Percentiles rank a stretch among this genome's conserved stretches.
Evolutionary conservation across 2,888 invertebrate genomes (phyloP).

Genomic region (Lypha dubia): DNA sequence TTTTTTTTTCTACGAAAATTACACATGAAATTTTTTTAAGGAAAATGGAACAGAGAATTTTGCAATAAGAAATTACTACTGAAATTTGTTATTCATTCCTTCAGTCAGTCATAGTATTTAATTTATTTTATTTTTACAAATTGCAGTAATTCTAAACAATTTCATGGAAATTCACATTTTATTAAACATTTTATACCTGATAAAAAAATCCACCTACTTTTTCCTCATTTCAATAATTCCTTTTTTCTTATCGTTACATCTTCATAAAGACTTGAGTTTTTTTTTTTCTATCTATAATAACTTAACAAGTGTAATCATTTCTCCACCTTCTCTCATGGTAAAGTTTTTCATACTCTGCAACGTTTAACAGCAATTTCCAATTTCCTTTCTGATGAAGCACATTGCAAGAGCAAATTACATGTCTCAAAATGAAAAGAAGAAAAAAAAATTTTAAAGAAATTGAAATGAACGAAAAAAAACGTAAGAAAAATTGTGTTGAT

Average conservation of each 20-base stretch:
- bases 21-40: not conserved
- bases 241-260: conserved; percentile 61
- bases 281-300: conserved; percentile 77
- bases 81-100: no score
- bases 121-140: conserved; percentile 22
- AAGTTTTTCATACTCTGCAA: conserved; percentile 62
- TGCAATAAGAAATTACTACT: conserved; percentile 23
- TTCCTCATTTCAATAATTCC: conserved; percentile 51
- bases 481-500: conserved; percentile 76
- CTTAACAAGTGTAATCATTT: conserved; percentile 75
- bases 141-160: conserved; percentile 67
- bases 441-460: no score
- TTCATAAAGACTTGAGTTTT: conserved; percentile 67
- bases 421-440: conserved; percentile 64
- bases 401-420: conserved; percentile 82
- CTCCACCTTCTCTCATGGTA: conserved; percentile 64
- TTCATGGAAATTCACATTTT: conserved; percentile 64
- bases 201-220: conserved; percentile 78
- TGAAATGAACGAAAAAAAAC: conserved; percentile 4
- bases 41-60: not conserved
- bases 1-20: not conserved
- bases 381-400: conserved; percentile 83
- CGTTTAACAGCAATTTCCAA: conserved; percentile 81
- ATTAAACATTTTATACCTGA: conserved; percentile 49
- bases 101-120: not conserved